Conservation (phyloP, 2,888 invertebrate species). For the Eupithecia vulgata region DNA sequence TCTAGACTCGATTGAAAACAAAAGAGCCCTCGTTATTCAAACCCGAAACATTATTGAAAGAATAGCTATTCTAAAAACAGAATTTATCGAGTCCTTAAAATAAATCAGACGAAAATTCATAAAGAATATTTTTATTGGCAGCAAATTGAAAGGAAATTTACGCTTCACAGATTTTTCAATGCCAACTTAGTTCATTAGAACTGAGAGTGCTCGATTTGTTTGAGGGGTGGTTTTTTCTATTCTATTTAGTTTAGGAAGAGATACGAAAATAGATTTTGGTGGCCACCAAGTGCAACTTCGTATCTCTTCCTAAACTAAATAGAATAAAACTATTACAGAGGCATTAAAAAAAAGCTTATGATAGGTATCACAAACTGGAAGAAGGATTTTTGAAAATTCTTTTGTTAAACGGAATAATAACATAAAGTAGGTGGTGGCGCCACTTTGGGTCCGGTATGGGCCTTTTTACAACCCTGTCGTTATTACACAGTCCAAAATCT, state of each 20-base stretch:
- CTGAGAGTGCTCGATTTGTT: constrained; percentile 31
- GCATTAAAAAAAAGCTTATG: too few relatives aligned
- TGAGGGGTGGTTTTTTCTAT: constrained; percentile 20
- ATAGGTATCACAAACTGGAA: too few relatives aligned
- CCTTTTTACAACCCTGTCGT: neutral
- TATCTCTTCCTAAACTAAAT: too few relatives aligned
- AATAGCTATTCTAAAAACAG: constrained; percentile 22
- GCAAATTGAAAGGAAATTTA: constrained; percentile 38
- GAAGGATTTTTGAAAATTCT: too few relatives aligned
- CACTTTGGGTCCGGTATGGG: too few relatives aligned
- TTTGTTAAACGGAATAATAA: too few relatives aligned
- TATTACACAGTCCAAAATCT: neutral
- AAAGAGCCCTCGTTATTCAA: constrained; percentile 21
- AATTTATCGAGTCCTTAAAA: constrained; percentile 28
- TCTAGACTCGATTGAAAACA: constrained; percentile 10
- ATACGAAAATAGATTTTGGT: too few relatives aligned
- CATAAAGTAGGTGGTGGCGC: too few relatives aligned
- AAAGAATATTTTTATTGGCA: constrained; percentile 34
- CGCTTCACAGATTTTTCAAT: constrained; percentile 35
- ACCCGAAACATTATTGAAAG: constrained; percentile 19
- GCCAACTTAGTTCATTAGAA: constrained; percentile 41
- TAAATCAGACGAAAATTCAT: constrained; percentile 33
- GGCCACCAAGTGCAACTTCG: too few relatives aligned
- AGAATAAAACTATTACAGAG: too few relatives aligned
- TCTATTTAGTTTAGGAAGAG: too few relatives aligned